These are phyloP conservation scores for Coregonus ussuriensis DNA, from an alignment of 2,797 vertebrate species.

Conservation along the genomic window DNA sequence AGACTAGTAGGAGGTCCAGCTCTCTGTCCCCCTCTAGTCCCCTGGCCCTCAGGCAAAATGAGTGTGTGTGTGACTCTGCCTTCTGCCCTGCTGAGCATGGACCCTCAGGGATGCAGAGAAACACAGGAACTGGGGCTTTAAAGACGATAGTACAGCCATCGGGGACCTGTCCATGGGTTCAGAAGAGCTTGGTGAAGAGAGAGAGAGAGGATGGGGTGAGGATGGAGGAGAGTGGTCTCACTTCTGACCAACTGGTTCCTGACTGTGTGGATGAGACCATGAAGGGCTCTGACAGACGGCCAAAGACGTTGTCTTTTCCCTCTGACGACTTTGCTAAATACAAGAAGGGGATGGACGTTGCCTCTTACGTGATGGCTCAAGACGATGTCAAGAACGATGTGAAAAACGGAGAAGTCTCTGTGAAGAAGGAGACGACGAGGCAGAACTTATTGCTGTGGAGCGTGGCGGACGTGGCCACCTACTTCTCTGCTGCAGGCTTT, in stretches of 20 bases:
- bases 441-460: constrained; percentile 87
- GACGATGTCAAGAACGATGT: constrained; percentile 63
- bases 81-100: constrained; percentile 65
- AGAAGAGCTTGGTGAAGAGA: constrained; percentile 60
- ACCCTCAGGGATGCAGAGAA: constrained; percentile 67
- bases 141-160: constrained; percentile 36
- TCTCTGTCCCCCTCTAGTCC: constrained; percentile 76
- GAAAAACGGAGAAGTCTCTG: constrained; percentile 58
- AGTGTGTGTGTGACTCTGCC: constrained; percentile 69
- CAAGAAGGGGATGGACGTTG: constrained; percentile 57
- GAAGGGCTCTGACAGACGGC: constrained; percentile 56
- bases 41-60: constrained; percentile 71
- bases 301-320: constrained; percentile 50
- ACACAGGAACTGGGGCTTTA: constrained; percentile 69
- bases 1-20: constrained; percentile 69
- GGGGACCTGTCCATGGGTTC: constrained; percentile 53
- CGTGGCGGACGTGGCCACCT: constrained; percentile 87
- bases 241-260: constrained; percentile 74
- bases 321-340: constrained; percentile 60
- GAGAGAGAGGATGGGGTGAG: constrained; percentile 69
- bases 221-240: constrained; percentile 57
- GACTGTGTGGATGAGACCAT: constrained; percentile 66
- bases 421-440: constrained; percentile 77
- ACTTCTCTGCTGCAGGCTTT: constrained; percentile 88
- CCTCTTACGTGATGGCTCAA: constrained; percentile 52